Percentiles rank a stretch among this genome's conserved stretches.
Evolutionary conservation across 2,113 vertebrate species (phyloP).

Genomic region (Balaenoptera acutorostrata): DNA sequence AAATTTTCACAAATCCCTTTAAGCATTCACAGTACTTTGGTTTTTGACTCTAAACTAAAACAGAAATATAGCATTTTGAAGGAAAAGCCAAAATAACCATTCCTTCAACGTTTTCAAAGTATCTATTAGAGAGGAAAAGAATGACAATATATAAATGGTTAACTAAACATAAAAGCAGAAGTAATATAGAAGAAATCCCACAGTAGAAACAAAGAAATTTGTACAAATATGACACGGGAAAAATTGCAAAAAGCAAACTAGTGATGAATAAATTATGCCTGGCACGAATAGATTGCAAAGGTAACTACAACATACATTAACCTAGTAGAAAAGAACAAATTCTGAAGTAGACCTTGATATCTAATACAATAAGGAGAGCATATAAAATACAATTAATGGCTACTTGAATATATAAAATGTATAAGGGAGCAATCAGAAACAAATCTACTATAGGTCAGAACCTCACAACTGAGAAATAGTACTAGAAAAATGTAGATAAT

Average conservation of each 20-base stretch:
- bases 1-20: neutral
- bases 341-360: neutral
- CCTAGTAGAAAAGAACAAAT: neutral
- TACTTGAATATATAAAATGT: neutral
- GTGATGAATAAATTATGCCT: neutral
- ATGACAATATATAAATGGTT: neutral
- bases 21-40: neutral
- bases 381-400: neutral
- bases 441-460: neutral
- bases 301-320: neutral
- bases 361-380: neutral
- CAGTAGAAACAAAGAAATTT: neutral
- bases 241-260: neutral
- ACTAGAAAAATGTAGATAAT: neutral
- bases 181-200: neutral
- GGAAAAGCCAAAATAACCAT: neutral
- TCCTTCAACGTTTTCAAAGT: neutral
- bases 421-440: neutral
- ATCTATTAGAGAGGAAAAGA: neutral
- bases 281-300: neutral
- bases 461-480: neutral
- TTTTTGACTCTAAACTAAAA: neutral
- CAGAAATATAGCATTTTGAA: neutral
- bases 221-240: neutral
- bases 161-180: neutral